Conservation (phyloP, 92 coral and sea anemone species). For the Nematostella vectensis region DNA sequence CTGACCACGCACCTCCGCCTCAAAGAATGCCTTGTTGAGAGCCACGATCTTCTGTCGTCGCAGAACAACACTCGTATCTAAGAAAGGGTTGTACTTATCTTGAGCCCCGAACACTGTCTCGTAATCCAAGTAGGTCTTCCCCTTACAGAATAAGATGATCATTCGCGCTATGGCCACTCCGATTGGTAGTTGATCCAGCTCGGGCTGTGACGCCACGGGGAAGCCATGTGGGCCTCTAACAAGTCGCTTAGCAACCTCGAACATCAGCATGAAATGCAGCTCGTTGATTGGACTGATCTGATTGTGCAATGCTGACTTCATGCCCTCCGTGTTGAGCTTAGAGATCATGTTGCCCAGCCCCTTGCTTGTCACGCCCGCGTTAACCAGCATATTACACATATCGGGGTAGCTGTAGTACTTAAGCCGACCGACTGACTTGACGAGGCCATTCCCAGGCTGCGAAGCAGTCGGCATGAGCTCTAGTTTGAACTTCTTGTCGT, state of each 20-base stretch:
- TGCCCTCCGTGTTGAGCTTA: slow-evolving; percentile 68
- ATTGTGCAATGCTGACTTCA: slow-evolving; percentile 73
- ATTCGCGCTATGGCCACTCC: slow-evolving; percentile 62
- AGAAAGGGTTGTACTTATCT: slow-evolving; percentile 55
- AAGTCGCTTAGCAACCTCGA: slow-evolving; percentile 74
- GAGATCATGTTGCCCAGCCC: slow-evolving; percentile 75
- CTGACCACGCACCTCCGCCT: slow-evolving; percentile 38
- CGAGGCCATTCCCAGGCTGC: slow-evolving; percentile 69
- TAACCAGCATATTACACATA: slow-evolving; percentile 52
- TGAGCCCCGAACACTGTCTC: slow-evolving; percentile 55
- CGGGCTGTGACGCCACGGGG: slow-evolving; percentile 65
- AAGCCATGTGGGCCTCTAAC: slow-evolving; percentile 67
- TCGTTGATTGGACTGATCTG: slow-evolving; percentile 89
- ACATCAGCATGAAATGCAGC: slow-evolving; percentile 73
- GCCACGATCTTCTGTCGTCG: slow-evolving; percentile 60
- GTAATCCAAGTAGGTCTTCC: slow-evolving; percentile 56
- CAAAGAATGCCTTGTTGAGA: slow-evolving; percentile 57
- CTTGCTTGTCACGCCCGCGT: slow-evolving; percentile 68
- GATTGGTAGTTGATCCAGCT: slow-evolving; percentile 58
- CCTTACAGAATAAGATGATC: slow-evolving; percentile 45
- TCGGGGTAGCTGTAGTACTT: slow-evolving; percentile 71
- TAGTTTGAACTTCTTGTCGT: slow-evolving; percentile 72
- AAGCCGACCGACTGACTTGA: slow-evolving; percentile 70
- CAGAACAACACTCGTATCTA: slow-evolving; percentile 61
- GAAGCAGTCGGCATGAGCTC: slow-evolving; percentile 73